These are phyloP conservation scores for Nycticryphes semicollaris DNA, from an alignment of 2,113 vertebrate genomes.

Conservation along the genomic window DNA sequence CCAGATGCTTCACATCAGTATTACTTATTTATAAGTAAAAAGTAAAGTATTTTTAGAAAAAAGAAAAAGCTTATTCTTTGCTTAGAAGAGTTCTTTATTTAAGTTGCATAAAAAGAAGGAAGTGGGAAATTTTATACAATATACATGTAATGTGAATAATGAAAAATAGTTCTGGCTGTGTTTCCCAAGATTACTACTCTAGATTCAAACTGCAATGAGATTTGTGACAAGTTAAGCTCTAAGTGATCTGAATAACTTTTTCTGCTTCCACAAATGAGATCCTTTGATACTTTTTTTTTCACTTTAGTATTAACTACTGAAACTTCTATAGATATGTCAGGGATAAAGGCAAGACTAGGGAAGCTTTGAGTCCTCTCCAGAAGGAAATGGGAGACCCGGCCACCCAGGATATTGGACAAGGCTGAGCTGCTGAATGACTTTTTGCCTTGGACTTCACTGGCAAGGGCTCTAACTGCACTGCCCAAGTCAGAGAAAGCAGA, in stretches of 20 bases:
- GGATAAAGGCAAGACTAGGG: too few species aligned
- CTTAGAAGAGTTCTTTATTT: background rate
- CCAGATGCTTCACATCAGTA: background rate
- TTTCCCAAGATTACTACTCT: background rate
- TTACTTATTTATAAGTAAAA: slow-evolving; percentile 44
- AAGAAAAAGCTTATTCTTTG: background rate
- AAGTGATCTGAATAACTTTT: background rate
- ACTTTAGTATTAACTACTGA: background rate
- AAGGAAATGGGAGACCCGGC: too few species aligned
- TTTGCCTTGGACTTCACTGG: too few species aligned
- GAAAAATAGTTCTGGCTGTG: background rate
- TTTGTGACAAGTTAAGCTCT: background rate
- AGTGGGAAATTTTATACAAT: background rate
- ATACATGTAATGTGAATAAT: background rate
- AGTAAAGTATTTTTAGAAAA: slow-evolving; percentile 7
- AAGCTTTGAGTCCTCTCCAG: too few species aligned
- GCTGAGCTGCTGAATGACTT: too few species aligned
- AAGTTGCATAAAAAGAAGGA: background rate
- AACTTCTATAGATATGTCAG: background rate
- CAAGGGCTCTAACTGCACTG: too few species aligned
- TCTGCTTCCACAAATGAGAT: background rate
- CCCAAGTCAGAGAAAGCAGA: too few species aligned
- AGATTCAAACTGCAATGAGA: background rate
- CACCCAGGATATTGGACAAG: too few species aligned
- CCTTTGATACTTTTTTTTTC: background rate